Base-by-base conservation (phyloP, 37 sponge, comb jelly and placozoan genomes). In the Geodia barretti region DNA sequence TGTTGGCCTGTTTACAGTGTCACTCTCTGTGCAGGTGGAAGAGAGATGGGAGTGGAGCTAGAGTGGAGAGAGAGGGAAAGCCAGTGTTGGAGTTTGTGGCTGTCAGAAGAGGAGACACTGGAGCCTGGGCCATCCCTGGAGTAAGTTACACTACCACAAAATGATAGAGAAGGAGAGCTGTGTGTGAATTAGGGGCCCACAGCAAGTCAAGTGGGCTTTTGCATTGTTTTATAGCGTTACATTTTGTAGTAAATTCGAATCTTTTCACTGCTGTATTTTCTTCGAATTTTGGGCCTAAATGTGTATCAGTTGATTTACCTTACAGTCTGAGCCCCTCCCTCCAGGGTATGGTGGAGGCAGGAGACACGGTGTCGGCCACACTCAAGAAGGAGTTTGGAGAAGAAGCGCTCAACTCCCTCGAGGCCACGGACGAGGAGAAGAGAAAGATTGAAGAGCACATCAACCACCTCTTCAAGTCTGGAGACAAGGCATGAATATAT, bases 341-440 rank as follows among this genome's bases (percentile, higher is more conserved):
- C 4, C 70, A 95, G 96, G 99, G 99, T 19, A 99, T 99, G 99
- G 97, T 99, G 19, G 99, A 99, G 25, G 73, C 99, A 41, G 99
- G 99, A n/a, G 99, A 99, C 67, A 92, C 89, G 64, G 99, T 99
- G 39, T 91, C 93, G 74, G 92, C 76, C 31, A 99, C 99, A 7
- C 86, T 99, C 60, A 94, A 89, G 88, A 94, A 90, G 76, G 99
- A 99, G 81, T 99, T 99, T 94, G 97, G 99, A 33, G 99, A 99
- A 68, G 99, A 99, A 79, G 99, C 99, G 35, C 88, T 99, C 91
- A 94, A 93, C 82, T 77, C 87, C 39, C 60, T 94, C 38, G 92
- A 94, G 47, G 88, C 90, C 21, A 34, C 85, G 20, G 84, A 85
- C 23, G 88, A 86, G 40, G 91, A 94, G 81, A 90, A 92, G 82